These are phyloP conservation scores for Aspidiotus destructor DNA, from an alignment of 2,888 invertebrate species.

Conservation along the genomic window DNA sequence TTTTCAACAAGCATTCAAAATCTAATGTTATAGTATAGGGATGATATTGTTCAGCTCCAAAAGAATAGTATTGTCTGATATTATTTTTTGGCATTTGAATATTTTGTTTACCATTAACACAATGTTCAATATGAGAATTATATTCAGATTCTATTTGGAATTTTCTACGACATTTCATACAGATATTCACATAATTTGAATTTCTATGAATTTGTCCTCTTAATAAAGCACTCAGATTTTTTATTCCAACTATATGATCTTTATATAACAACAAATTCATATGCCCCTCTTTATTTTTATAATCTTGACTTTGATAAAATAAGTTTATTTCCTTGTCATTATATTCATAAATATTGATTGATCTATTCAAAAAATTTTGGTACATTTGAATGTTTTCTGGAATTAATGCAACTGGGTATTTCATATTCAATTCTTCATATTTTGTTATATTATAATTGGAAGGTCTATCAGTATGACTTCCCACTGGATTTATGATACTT, in stretches of 20 bases:
- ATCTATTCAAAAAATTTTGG: background rate
- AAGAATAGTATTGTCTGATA: no score
- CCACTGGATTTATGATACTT: background rate
- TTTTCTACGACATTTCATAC: no score
- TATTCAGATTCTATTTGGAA: no score
- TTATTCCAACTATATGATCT: background rate
- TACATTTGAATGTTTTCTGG: background rate
- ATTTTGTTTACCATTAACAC: no score
- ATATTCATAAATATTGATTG: slow-evolving; percentile 10
- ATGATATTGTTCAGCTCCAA: no score
- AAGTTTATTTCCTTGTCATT: background rate
- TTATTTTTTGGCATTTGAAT: no score
- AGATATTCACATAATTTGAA: no score
- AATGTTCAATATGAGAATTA: no score
- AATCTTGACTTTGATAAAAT: background rate
- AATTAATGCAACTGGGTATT: background rate
- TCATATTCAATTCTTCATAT: background rate
- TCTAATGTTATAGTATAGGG: no score
- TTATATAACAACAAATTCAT: background rate
- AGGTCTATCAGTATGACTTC: background rate
- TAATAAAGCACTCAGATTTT: no score
- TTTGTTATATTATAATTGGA: background rate
- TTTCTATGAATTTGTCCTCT: no score
- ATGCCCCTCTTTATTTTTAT: background rate
- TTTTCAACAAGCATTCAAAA: no score